phyloP scores from a whole-genome alignment of 2,888 invertebrate genomes.

The Aquatica leii region DNA sequence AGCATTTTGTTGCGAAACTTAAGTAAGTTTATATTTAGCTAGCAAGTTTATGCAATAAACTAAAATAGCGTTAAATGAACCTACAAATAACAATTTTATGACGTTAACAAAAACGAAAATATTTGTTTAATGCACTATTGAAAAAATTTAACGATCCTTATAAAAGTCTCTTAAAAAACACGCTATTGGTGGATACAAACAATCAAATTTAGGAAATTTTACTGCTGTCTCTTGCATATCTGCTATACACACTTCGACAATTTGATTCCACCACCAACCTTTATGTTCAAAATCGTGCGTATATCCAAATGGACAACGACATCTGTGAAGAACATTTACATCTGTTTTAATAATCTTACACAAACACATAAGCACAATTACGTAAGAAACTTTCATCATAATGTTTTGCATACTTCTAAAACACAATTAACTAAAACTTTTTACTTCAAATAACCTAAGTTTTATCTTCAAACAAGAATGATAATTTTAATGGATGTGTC shows the following conservation, averaged over 20 bases:
- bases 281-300: constrained; percentile 26
- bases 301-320: constrained; percentile 31
- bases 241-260: constrained; percentile 31
- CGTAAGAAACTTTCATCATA: too few relatives aligned
- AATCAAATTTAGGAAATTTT: constrained; percentile 34
- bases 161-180: constrained; percentile 22
- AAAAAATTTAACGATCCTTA: neutral
- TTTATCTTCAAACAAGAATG: too few relatives aligned
- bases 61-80: too few relatives aligned
- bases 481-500: too few relatives aligned
- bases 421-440: neutral
- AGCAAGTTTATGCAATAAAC: too few relatives aligned
- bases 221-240: constrained; percentile 26
- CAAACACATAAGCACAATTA: neutral
- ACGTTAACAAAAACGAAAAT: too few relatives aligned
- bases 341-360: neutral
- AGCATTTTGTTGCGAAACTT: too few relatives aligned
- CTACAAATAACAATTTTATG: too few relatives aligned
- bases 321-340: constrained; percentile 2
- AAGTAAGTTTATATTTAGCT: too few relatives aligned
- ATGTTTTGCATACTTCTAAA: too few relatives aligned
- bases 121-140: too few relatives aligned
- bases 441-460: neutral
- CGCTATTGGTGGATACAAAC: constrained; percentile 26
- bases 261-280: constrained; percentile 35